Conservation (phyloP, 2,888 invertebrate genomes). For the Encarsia formosa region DNA sequence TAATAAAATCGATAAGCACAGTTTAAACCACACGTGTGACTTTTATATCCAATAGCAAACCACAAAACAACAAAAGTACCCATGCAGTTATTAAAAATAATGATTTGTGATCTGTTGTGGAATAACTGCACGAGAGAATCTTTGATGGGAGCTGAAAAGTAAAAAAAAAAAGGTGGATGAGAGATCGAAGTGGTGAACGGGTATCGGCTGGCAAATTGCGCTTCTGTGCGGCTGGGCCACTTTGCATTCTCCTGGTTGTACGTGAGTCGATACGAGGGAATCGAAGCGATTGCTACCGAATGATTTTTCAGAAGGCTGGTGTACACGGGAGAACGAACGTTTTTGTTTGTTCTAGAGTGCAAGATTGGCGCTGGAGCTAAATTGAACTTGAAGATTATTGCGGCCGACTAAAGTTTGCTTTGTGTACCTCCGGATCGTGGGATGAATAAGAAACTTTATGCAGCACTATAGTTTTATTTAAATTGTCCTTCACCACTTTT, state of each 20-base stretch:
- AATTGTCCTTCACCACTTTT: no score
- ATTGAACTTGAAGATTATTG: slow-evolving; percentile 47
- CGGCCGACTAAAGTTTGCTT: slow-evolving; percentile 49
- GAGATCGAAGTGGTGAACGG: background rate
- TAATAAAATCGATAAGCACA: no score
- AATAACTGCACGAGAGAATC: no score
- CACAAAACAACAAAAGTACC: no score
- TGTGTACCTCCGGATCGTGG: slow-evolving; percentile 33
- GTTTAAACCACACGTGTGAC: no score
- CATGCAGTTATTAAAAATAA: no score
- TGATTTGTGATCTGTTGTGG: no score
- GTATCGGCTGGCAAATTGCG: slow-evolving; percentile 32
- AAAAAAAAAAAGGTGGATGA: background rate
- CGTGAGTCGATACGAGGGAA: no score
- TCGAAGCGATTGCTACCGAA: slow-evolving; percentile 40
- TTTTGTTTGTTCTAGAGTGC: slow-evolving; percentile 51
- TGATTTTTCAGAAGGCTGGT: slow-evolving; percentile 10
- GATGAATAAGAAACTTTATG: no score
- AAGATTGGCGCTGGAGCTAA: slow-evolving; percentile 41
- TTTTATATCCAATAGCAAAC: no score
- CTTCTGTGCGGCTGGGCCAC: slow-evolving; percentile 24
- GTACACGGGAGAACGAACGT: slow-evolving; percentile 12
- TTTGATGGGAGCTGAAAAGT: no score
- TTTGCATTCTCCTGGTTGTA: slow-evolving; percentile 12
- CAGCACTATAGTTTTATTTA: no score